A percentile compares a stretch with the other conserved stretches of the same genome.
These are phyloP conservation scores for Gonioctena quinquepunctata DNA, from an alignment of 1,140 invertebrate species.

Conservation along the genomic window DNA sequence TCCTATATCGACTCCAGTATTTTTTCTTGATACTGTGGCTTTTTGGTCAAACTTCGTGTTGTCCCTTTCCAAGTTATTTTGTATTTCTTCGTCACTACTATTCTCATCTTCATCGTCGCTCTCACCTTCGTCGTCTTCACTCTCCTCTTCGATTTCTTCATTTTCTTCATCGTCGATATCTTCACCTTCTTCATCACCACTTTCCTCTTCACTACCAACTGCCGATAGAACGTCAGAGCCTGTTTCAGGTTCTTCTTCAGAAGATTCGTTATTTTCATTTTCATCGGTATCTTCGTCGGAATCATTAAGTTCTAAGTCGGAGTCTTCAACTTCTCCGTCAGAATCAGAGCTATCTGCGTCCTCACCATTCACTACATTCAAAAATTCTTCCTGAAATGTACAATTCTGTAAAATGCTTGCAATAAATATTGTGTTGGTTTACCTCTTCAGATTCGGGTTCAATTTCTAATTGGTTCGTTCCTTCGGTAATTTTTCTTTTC, in stretches of 20 bases:
- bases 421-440: neutral
- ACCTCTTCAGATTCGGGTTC: neutral
- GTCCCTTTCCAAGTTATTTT: slow-evolving; percentile 24
- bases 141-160: slow-evolving; percentile 29
- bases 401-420: neutral
- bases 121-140: slow-evolving; percentile 34
- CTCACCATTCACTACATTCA: slow-evolving; percentile 26
- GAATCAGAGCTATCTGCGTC: slow-evolving; percentile 62
- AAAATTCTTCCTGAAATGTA: slow-evolving; percentile 1
- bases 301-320: slow-evolving; percentile 38
- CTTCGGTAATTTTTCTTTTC: neutral
- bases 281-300: slow-evolving; percentile 52
- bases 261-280: slow-evolving; percentile 35
- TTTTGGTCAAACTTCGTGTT: slow-evolving; percentile 30
- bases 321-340: slow-evolving; percentile 56
- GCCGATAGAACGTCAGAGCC: slow-evolving; percentile 1
- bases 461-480: neutral
- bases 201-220: slow-evolving; percentile 5
- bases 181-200: slow-evolving; percentile 43
- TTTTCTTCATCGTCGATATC: slow-evolving; percentile 38
- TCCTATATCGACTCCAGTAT: slow-evolving; percentile 6
- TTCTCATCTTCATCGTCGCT: slow-evolving; percentile 42
- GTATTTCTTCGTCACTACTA: slow-evolving; percentile 33
- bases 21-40: slow-evolving; percentile 29
- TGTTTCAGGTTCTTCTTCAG: slow-evolving; percentile 29